Evolutionary conservation across 2,797 vertebrate genomes (phyloP), one percentile per base, ranked within the genome.

Genomic region (Dendrocincla tyrannina): DNA sequence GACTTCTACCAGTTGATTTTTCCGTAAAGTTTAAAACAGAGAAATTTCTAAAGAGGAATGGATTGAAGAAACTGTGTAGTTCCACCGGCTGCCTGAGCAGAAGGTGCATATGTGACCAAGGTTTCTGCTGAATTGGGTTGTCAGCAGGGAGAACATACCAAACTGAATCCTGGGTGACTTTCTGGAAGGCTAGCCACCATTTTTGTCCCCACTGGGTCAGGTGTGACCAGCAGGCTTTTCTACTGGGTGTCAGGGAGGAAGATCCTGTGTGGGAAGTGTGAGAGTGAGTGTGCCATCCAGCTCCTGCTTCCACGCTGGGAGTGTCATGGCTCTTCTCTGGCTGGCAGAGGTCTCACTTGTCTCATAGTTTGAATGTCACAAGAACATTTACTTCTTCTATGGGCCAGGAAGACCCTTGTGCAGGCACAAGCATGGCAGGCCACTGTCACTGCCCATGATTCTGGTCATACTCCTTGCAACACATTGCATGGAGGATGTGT

Each of bases 261-360:
- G 49, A 63, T 55, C 19, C 27, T 47, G 3, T 9, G 3, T 39
- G 11, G 30, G 17, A 20, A 27, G 2, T 4, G 16, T 7, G 30
- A 73, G 1, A 14, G 10, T 35, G 12, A 85, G 14, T 8, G 15
- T 0, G 1, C 24, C 1, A 1, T 44, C 32, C 30, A 60, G 8
- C 6, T 4, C 3, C 9, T 44, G 37, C 16, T 85, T 30, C 33
- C 27, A 33, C 0, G 4, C 11, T 5, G 5, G 24, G 15, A 74
- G 4, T 0, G 0, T 55, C 46, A 37, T 20, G 23, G 39, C 28
- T 73, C 15, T 72, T 79, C 13, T 32, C 55, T 22, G 28, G 11
- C 25, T 83, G 80, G 33, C 7, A 76, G 37, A 49, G 7, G 7
- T 47, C 32, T 64, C 25, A 7, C 16, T 73, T 49, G 32, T 7